Conservation (phyloP, 1,140 invertebrate genomes). For the Saxidomus purpurata region DNA sequence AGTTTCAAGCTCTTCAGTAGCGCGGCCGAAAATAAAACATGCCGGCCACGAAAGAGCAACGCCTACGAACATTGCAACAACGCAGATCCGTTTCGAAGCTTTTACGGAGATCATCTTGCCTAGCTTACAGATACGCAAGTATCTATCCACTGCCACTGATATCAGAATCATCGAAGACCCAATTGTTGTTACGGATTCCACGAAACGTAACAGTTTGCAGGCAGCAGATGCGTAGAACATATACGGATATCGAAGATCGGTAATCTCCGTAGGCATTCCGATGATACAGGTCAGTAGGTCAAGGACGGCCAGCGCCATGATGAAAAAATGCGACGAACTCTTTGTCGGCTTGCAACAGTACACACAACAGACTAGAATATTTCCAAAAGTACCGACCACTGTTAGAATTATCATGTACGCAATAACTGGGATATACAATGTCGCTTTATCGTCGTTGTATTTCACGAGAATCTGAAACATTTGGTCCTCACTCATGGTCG, state of each 20-base stretch:
- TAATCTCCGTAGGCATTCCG: constrained; percentile 83
- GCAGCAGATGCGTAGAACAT: constrained; percentile 82
- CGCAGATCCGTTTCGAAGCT: constrained; percentile 77
- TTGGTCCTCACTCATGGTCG: constrained; percentile 29
- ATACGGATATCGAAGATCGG: constrained; percentile 82
- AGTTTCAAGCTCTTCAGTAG: constrained; percentile 71
- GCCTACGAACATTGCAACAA: constrained; percentile 79
- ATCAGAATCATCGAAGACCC: constrained; percentile 82
- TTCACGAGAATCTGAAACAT: constrained; percentile 7
- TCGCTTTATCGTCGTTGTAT: constrained; percentile 79
- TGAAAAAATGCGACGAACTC: constrained; percentile 83
- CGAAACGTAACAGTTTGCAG: constrained; percentile 82
- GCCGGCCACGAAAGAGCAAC: constrained; percentile 80
- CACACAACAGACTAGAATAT: constrained; percentile 80
- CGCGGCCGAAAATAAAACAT: constrained; percentile 79
- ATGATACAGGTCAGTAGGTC: constrained; percentile 83
- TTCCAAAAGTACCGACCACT: constrained; percentile 80
- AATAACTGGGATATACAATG: constrained; percentile 82
- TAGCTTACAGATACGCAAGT: constrained; percentile 81
- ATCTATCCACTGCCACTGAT: constrained; percentile 82
- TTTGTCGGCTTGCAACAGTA: constrained; percentile 79
- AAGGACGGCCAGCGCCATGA: constrained; percentile 80
- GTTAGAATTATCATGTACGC: constrained; percentile 80
- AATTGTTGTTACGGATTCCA: constrained; percentile 81
- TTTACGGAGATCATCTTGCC: constrained; percentile 78